Conservation (phyloP, 2,888 invertebrate species). For the Busseola fusca region DNA sequence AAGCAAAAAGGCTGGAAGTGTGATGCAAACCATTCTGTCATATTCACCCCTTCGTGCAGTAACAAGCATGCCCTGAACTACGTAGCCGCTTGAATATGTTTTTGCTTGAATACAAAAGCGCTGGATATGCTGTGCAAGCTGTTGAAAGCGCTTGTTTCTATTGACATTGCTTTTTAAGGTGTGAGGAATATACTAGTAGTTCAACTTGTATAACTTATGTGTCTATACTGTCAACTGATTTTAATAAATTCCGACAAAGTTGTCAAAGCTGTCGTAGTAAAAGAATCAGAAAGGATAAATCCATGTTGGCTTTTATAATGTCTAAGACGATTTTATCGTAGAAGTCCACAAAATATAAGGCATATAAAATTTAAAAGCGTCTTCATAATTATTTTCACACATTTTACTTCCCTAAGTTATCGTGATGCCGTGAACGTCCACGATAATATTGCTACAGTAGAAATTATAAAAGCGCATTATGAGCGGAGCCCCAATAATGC, state of each 20-base stretch:
- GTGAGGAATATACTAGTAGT: not conserved
- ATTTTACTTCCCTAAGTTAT: too few species aligned
- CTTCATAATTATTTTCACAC: too few species aligned
- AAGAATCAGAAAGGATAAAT: not conserved
- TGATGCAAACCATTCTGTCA: constrained; percentile 30
- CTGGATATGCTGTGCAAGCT: not conserved
- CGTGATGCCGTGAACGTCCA: not conserved
- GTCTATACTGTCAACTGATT: too few species aligned
- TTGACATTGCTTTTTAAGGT: constrained; percentile 14
- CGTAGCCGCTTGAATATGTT: constrained; percentile 13
- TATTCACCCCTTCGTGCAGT: constrained; percentile 27
- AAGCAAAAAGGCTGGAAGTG: constrained; percentile 40
- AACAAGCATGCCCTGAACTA: constrained; percentile 48
- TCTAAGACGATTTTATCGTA: too few species aligned
- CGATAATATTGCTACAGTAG: not conserved
- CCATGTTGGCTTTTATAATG: not conserved
- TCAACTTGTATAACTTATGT: not conserved
- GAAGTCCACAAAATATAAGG: too few species aligned
- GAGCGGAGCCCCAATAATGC: not conserved
- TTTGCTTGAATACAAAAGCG: constrained; percentile 31
- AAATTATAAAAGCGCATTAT: not conserved
- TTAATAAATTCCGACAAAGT: not conserved
- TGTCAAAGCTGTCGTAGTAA: not conserved
- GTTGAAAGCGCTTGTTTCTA: constrained; percentile 1
- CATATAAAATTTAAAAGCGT: too few species aligned